phyloP scores from a whole-genome alignment of 1,140 invertebrate genomes.

The Steinernema khuongi region DNA sequence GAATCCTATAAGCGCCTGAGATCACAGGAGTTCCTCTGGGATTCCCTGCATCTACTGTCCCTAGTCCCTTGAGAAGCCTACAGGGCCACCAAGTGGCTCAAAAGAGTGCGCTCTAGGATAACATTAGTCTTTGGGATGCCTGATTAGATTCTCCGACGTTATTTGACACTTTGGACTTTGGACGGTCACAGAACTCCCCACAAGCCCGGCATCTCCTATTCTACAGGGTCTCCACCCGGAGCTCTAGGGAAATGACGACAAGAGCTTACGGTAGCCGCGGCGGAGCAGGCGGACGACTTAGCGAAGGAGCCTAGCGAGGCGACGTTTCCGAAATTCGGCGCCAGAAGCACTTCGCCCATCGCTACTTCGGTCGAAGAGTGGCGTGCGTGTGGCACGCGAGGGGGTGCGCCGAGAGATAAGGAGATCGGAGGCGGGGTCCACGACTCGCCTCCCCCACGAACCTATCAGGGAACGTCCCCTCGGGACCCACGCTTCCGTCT shows the following conservation, averaged over 20 bases:
- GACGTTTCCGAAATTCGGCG: neutral
- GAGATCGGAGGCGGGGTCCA: neutral
- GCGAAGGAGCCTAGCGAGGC: neutral
- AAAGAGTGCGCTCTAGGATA: no score
- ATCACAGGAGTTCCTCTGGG: no score
- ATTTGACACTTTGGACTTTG: no score
- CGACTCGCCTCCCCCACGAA: neutral
- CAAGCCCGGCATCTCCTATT: no score
- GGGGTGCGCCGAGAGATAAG: neutral
- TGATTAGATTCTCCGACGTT: no score
- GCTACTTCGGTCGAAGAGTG: neutral
- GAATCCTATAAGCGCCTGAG: no score
- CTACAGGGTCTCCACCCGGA: no score
- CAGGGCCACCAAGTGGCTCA: no score
- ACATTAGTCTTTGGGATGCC: no score
- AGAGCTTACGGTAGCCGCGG: neutral
- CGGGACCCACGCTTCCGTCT: slow-evolving; percentile 9
- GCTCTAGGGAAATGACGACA: neutral
- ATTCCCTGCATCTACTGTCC: no score
- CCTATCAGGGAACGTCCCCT: neutral
- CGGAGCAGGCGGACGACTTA: neutral
- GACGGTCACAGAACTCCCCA: no score
- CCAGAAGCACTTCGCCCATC: slow-evolving; percentile 8
- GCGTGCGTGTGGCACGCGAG: neutral
- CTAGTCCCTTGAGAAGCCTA: no score